phyloP scores from a whole-genome alignment of 2,888 invertebrate genomes.

The Rhamnusium bicolor region DNA sequence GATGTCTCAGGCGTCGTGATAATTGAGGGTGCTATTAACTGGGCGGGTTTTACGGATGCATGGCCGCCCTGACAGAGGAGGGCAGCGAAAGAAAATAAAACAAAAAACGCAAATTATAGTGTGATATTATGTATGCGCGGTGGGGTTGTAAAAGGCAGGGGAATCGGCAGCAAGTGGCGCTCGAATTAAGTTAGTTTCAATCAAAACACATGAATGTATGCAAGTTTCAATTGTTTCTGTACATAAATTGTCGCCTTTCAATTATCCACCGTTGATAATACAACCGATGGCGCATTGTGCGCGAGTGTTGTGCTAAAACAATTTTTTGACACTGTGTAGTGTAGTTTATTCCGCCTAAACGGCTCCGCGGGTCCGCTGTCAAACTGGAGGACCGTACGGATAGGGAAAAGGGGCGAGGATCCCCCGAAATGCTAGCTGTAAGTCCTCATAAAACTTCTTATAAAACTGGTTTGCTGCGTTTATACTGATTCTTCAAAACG shows the following conservation, averaged over 20 bases:
- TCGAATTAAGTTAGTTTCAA: conserved; percentile 72
- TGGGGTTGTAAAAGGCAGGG: conserved; percentile 66
- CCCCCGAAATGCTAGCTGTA: conserved; percentile 71
- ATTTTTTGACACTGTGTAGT: conserved; percentile 46
- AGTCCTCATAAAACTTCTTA: conserved; percentile 56
- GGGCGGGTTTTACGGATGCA: conserved; percentile 72
- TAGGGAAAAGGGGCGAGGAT: conserved; percentile 70
- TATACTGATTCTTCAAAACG: background rate
- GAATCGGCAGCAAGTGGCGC: conserved; percentile 68
- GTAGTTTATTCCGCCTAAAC: conserved; percentile 45
- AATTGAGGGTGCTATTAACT: conserved; percentile 72
- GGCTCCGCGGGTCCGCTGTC: conserved; percentile 52
- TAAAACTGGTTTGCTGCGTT: conserved; percentile 27
- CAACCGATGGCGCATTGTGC: conserved; percentile 48
- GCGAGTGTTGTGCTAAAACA: conserved; percentile 51
- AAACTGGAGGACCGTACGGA: conserved; percentile 71
- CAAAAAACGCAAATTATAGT: conserved; percentile 71
- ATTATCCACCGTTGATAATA: conserved; percentile 40
- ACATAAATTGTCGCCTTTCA: conserved; percentile 44
- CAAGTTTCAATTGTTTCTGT: conserved; percentile 58
- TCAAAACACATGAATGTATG: conserved; percentile 71
- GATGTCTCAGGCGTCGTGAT: conserved; percentile 62
- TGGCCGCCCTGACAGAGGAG: conserved; percentile 72
- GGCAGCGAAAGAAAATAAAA: conserved; percentile 70
- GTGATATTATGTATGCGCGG: conserved; percentile 69